These are phyloP conservation scores for Pelecanoides urinatrix DNA, from an alignment of 2,113 vertebrate species.

Conservation along the genomic window DNA sequence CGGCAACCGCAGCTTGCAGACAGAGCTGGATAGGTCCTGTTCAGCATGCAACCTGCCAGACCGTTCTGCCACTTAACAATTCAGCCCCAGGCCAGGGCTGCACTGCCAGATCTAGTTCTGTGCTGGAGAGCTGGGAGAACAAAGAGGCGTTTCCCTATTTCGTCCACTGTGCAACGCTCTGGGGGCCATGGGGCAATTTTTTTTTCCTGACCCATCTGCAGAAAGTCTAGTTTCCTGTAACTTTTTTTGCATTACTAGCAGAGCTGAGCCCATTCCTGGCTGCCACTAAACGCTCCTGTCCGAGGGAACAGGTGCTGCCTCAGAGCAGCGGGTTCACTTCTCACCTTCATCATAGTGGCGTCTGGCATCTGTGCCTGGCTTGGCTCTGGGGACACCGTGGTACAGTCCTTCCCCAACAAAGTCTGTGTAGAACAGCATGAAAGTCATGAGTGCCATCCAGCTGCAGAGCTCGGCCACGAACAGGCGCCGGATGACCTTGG, in stretches of 20 bases:
- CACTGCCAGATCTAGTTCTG: neutral
- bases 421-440: constrained; percentile 88
- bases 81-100: neutral
- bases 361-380: constrained; percentile 77
- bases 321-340: neutral
- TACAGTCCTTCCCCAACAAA: constrained; percentile 87
- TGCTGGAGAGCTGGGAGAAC: neutral
- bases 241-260: neutral
- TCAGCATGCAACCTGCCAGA: neutral
- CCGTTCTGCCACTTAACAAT: accelerated
- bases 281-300: accelerated
- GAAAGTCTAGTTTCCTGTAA: neutral
- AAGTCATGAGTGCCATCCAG: constrained; percentile 89
- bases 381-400: constrained; percentile 79
- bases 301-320: accelerated
- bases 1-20: neutral
- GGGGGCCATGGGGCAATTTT: accelerated
- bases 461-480: constrained; percentile 86
- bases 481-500: constrained; percentile 75
- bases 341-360: constrained; percentile 86
- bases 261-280: neutral
- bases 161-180: neutral
- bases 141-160: neutral
- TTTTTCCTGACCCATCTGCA: neutral
- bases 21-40: neutral